Percentiles rank a stretch among this genome's conserved stretches.
Conservation (phyloP, 2,888 invertebrate genomes). For the Lasioglossum marginatum region DNA sequence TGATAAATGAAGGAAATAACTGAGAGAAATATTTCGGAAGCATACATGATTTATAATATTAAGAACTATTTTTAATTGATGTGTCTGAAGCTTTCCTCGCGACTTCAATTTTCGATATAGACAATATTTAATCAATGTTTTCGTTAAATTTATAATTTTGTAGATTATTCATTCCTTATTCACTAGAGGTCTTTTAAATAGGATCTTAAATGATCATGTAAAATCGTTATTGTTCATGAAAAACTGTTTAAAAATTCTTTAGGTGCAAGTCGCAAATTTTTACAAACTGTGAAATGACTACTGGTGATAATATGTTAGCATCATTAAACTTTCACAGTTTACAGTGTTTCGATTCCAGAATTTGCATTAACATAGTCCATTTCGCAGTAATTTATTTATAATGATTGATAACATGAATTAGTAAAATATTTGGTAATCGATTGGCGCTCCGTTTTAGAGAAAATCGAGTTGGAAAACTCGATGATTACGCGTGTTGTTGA, state of each 20-base stretch:
- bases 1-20: neutral
- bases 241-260: neutral
- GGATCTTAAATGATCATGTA: neutral
- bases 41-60: neutral
- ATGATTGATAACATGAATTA: neutral
- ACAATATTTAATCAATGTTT: neutral
- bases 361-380: neutral
- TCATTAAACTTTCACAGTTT: neutral
- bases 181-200: neutral
- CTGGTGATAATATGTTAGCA: neutral
- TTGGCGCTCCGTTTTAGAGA: neutral
- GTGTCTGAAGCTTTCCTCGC: neutral
- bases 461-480: neutral
- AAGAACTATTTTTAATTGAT: neutral
- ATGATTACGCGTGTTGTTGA: neutral
- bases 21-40: neutral
- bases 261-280: neutral
- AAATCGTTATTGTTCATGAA: neutral
- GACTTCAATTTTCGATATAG: neutral
- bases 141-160: neutral
- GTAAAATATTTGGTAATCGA: neutral
- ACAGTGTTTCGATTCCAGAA: neutral
- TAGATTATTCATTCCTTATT: neutral
- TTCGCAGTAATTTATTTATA: neutral
- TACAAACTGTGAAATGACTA: neutral